Evolutionary conservation across 2,797 vertebrate genomes (phyloP).

Genomic region (Muscicapa comitata): DNA sequence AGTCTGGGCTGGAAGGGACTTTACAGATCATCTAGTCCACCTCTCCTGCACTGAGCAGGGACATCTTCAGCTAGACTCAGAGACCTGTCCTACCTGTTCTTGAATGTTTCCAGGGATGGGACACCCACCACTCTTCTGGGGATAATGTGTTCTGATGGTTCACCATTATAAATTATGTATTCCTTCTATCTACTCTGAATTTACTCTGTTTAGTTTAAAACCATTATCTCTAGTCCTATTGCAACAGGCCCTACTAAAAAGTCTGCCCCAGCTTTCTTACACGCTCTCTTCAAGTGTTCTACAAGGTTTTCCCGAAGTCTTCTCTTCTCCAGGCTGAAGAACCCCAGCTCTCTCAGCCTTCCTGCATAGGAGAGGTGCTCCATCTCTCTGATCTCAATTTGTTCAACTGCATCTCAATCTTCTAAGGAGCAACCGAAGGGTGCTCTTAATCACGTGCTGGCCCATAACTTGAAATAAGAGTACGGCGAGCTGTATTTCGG

Average conservation of each 20-base stretch:
- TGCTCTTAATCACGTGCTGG: fast-evolving
- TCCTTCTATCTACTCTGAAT: background rate
- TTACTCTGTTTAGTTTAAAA: background rate
- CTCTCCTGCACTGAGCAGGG: fast-evolving
- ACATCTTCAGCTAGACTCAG: background rate
- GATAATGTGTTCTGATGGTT: background rate
- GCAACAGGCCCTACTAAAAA: background rate
- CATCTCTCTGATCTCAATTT: fast-evolving
- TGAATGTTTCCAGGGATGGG: background rate
- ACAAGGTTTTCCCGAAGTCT: fast-evolving
- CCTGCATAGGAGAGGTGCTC: fast-evolving
- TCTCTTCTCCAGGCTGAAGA: background rate
- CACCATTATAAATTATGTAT: fast-evolving
- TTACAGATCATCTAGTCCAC: background rate
- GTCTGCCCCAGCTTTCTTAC: fast-evolving
- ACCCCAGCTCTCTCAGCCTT: background rate
- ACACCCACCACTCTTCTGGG: background rate
- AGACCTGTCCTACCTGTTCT: fast-evolving
- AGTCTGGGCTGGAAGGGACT: background rate
- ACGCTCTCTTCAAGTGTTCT: fast-evolving
- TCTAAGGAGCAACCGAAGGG: background rate
- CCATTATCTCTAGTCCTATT: fast-evolving
- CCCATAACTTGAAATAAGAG: fast-evolving
- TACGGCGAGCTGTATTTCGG: fast-evolving
- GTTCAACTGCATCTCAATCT: background rate